Base-by-base conservation (phyloP, 2,797 vertebrate genomes). In the Paratrypauchen microcephalus region DNA sequence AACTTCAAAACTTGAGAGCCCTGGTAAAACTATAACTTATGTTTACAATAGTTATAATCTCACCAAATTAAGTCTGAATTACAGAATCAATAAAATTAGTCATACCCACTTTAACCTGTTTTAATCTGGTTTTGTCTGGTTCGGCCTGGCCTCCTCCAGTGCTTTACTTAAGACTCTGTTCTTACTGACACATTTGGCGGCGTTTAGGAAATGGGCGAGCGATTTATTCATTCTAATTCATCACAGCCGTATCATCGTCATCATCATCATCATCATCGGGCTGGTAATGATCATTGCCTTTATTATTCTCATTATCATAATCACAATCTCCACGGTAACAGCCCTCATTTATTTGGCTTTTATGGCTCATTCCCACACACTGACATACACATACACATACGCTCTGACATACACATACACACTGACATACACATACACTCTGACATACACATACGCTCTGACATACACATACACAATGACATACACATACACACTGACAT, bases 261-360 rank as follows among this genome's bases (percentile, higher is more conserved):
- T 90, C 90, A 91, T 89, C 86, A 90, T 90, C 88, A 87, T 88
- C 84, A 89, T 91, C 88, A 87, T 88, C 84, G 78, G 81, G 85
- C 89, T 91, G 76, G 82, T 92, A 89, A 92, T 88, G 90, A 92
- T 91, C 87, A 91, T 88, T 83, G 87, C 82, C 91, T 90, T 92
- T 91, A 92, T 93, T 93, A 92, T 92, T 90, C 87, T 91, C 91
- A 92, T 92, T 93, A 93, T 92, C 89, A 91, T 92, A 89, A 92
- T 91, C 91, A 91, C 90, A 89, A 88, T 92, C 91, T 90, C 85
- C 83, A 83, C 79, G 73, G 85, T 86, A 91, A 91, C 87, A 86
- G 84, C 82, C 80, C 80, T 88, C 89, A 89, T 92, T 83, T 87
- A 90, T 90, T 89, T 83, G 85, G 82, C 76, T 83, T 92, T 92